A percentile compares a stretch with the other conserved stretches of the same genome.
Conservation (phyloP, 2,888 invertebrate species). For the Phengaris alcon region DNA sequence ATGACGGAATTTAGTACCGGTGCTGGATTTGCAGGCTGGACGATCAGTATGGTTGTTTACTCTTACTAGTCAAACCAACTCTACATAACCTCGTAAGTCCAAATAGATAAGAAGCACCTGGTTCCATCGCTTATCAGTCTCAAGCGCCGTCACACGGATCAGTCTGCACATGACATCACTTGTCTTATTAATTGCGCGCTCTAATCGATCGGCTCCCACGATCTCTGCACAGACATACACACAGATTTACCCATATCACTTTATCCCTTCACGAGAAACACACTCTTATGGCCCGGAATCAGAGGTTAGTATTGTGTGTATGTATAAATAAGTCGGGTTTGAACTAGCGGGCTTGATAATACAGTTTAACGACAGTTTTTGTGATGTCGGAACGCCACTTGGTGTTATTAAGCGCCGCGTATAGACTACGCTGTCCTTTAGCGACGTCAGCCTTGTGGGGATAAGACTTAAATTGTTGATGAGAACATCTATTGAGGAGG, state of each 20-base stretch:
- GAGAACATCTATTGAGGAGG: too few species aligned
- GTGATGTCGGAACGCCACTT: conserved; percentile 66
- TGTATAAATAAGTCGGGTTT: conserved; percentile 17
- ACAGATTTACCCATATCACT: conserved; percentile 32
- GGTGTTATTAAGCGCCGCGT: conserved; percentile 65
- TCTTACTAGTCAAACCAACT: too few species aligned
- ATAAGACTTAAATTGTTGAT: conserved; percentile 41
- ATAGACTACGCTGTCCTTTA: conserved; percentile 39
- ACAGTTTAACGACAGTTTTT: conserved; percentile 59
- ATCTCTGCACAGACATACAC: conserved; percentile 37
- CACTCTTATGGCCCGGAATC: background rate
- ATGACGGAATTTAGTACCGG: too few species aligned
- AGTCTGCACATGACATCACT: conserved; percentile 59
- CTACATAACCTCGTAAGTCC: too few species aligned
- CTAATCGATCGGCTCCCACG: conserved; percentile 69
- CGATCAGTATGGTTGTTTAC: too few species aligned
- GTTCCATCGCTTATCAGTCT: background rate
- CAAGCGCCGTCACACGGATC: conserved; percentile 35
- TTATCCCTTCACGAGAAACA: conserved; percentile 24
- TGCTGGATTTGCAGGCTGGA: too few species aligned
- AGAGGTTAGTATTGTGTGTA: conserved; percentile 22
- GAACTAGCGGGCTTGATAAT: conserved; percentile 35
- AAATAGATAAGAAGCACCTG: too few species aligned
- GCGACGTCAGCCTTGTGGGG: conserved; percentile 45
- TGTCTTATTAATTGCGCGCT: conserved; percentile 51